Evolutionary conservation across 2,888 invertebrate species (phyloP).

Genomic region (Melanargia galathea): DNA sequence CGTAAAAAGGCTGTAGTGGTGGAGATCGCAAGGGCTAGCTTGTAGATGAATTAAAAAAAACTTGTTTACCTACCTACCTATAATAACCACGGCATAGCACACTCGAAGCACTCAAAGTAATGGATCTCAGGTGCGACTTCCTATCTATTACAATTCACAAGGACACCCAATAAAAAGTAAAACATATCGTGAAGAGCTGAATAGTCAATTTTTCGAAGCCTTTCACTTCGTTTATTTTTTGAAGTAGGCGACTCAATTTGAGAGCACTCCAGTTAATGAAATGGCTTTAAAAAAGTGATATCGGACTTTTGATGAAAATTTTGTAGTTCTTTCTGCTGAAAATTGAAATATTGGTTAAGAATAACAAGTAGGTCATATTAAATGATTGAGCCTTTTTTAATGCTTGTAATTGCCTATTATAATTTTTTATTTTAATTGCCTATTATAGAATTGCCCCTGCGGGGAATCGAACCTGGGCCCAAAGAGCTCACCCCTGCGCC

Average conservation of each 20-base stretch:
- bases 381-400: too few species aligned
- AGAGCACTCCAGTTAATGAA: not conserved
- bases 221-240: slow-evolving; percentile 9
- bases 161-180: not conserved
- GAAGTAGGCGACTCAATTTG: slow-evolving; percentile 2
- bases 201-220: slow-evolving; percentile 6
- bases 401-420: too few species aligned
- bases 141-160: slow-evolving; percentile 11
- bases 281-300: slow-evolving; percentile 1
- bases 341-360: not conserved
- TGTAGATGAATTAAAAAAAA: too few species aligned
- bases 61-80: too few species aligned
- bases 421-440: too few species aligned
- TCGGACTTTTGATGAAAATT: not conserved
- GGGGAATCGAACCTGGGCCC: too few species aligned
- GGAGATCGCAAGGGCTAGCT: too few species aligned
- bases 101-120: slow-evolving; percentile 8
- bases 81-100: not conserved
- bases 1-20: too few species aligned
- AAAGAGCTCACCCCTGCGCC: too few species aligned
- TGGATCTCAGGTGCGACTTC: slow-evolving; percentile 9
- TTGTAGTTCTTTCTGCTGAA: not conserved
- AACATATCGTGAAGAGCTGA: slow-evolving; percentile 7
- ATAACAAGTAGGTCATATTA: too few species aligned
- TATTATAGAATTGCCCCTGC: too few species aligned